Evolutionary conservation across 2,888 invertebrate species (phyloP).

Genomic region (Muschampia plurimacula): DNA sequence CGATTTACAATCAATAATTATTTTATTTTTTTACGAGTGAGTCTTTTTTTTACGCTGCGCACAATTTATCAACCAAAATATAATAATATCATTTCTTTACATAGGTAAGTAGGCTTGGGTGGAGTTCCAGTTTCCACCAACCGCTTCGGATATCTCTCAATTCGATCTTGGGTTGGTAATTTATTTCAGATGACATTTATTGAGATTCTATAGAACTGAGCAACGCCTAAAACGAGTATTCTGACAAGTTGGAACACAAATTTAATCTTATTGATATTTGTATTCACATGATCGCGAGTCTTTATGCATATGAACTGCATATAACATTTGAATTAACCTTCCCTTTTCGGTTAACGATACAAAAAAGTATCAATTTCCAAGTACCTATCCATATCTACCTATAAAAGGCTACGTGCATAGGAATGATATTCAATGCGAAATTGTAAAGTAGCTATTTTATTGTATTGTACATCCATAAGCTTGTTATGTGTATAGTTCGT

Average conservation of each 20-base stretch:
- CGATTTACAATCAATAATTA: neutral
- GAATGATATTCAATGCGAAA: neutral
- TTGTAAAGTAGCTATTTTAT: too few relatives aligned
- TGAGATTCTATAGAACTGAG: slow-evolving; percentile 66
- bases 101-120: slow-evolving; percentile 41
- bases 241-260: slow-evolving; percentile 54
- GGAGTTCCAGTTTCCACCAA: slow-evolving; percentile 21
- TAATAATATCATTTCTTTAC: neutral
- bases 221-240: slow-evolving; percentile 63
- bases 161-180: slow-evolving; percentile 53
- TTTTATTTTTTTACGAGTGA: slow-evolving; percentile 5
- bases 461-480: too few relatives aligned
- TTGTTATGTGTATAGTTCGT: too few relatives aligned
- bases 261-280: slow-evolving; percentile 50
- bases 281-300: slow-evolving; percentile 57
- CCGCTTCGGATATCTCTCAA: slow-evolving; percentile 34
- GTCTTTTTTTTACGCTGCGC: neutral
- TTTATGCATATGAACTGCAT: slow-evolving; percentile 27
- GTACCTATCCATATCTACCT: neutral
- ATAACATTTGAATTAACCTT: slow-evolving; percentile 43
- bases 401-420: neutral
- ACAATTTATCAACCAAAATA: neutral
- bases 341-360: slow-evolving; percentile 39
- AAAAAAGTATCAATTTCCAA: neutral
- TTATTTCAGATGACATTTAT: slow-evolving; percentile 79